Conservation (phyloP, 2,888 invertebrate genomes). For the Eilema caniola region DNA sequence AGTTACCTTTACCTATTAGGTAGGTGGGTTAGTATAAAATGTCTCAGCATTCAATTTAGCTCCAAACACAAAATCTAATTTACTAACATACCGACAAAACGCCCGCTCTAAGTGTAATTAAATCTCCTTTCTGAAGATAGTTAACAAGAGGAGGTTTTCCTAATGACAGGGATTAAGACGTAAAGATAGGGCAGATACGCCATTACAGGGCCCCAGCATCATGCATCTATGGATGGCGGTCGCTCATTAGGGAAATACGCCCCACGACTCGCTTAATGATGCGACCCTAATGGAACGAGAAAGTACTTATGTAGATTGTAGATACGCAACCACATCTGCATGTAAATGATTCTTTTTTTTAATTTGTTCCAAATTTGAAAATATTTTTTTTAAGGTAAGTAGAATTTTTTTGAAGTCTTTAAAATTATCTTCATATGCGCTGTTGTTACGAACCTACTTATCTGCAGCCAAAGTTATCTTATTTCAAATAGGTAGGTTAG, state of each 20-base stretch:
- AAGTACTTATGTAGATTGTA: slow-evolving; percentile 24
- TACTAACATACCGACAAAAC: slow-evolving; percentile 24
- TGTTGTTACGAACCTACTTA: too few relatives aligned
- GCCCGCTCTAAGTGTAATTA: slow-evolving; percentile 38
- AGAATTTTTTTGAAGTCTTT: not conserved
- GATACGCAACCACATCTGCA: slow-evolving; percentile 28
- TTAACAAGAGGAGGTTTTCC: slow-evolving; percentile 54
- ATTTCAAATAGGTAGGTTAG: not conserved
- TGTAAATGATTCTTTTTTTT: slow-evolving; percentile 14
- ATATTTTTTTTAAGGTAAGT: not conserved
- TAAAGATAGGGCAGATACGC: slow-evolving; percentile 73
- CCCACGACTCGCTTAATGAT: slow-evolving; percentile 62
- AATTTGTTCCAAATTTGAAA: not conserved
- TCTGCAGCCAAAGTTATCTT: too few relatives aligned
- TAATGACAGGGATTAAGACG: slow-evolving; percentile 81
- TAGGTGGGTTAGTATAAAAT: not conserved
- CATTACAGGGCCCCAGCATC: slow-evolving; percentile 67
- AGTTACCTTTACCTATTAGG: not conserved
- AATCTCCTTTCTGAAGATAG: slow-evolving; percentile 45
- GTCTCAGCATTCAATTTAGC: slow-evolving; percentile 22
- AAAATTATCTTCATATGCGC: too few relatives aligned
- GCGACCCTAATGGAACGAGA: slow-evolving; percentile 57
- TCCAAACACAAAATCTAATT: slow-evolving; percentile 10
- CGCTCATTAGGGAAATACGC: slow-evolving; percentile 71
- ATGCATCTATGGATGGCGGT: slow-evolving; percentile 72